Evolutionary conservation across 1,140 invertebrate genomes (phyloP).

Genomic region (Drosophila triauraria): DNA sequence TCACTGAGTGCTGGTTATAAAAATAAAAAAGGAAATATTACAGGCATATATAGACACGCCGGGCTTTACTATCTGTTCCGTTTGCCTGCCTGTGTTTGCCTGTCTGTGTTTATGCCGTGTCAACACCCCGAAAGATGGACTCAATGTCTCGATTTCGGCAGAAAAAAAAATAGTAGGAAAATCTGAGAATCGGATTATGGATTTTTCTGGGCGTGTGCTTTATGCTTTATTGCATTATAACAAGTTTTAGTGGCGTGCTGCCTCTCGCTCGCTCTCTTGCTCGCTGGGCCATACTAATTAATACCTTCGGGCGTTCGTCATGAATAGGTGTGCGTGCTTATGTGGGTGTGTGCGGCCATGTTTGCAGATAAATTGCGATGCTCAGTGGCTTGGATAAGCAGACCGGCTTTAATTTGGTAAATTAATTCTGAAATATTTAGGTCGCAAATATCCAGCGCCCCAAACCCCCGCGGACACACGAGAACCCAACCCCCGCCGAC

Average conservation of each 20-base stretch:
- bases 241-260: conserved; percentile 59
- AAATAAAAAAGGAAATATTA: conserved; percentile 27
- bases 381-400: conserved; percentile 80
- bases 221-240: conserved; percentile 64
- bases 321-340: conserved; percentile 33
- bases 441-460: conserved; percentile 63
- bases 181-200: conserved; percentile 30
- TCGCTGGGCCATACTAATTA: conserved; percentile 71
- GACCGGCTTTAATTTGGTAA: conserved; percentile 80
- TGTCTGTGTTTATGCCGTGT: conserved; percentile 33
- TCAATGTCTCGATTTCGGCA: conserved; percentile 17
- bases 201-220: conserved; percentile 29
- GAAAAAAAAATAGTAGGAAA: conserved; percentile 6
- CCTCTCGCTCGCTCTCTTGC: conserved; percentile 21
- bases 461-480: conserved; percentile 28
- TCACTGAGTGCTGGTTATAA: conserved; percentile 2
- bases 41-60: conserved; percentile 5
- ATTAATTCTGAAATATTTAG: conserved; percentile 81
- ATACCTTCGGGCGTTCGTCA: conserved; percentile 74
- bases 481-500: conserved; percentile 25
- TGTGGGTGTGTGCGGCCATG: conserved; percentile 49
- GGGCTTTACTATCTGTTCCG: conserved; percentile 27
- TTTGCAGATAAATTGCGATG: conserved; percentile 76
- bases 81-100: background rate
- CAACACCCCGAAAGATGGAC: conserved; percentile 35